Base-by-base conservation (phyloP, 1,140 invertebrate species). In the Drosophila novamexicana region DNA sequence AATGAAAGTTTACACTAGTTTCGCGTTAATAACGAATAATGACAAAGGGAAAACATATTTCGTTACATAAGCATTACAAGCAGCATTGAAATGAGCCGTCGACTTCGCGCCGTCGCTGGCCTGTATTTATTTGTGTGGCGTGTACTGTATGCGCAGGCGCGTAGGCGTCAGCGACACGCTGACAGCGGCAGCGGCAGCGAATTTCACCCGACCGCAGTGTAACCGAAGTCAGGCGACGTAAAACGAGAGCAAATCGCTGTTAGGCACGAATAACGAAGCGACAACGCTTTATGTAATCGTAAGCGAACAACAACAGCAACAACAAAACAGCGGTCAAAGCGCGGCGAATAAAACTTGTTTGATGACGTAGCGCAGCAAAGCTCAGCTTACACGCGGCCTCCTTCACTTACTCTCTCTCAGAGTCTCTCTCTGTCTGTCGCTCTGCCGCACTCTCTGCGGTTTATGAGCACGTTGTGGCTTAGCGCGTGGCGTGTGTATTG, bases 401-500 rank as follows among this genome's bases (percentile, higher is more conserved):
- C 16, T 22, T 36, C 59, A 5, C 50, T 63, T 67, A 32, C 39
- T 39, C 49, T 18, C 18, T 18, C 18, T 18, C 18, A 18, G 18
- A 14, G 14, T 58, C 52, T 54, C 63, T 61, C 37, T 10, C 53
- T 65, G 45, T 36, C 39, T 53, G 22, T 22, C 22, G 22, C 2
- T 22, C 2, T 22, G 22, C 22, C 14, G 8, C 45, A 12, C 59
- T 75, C 1, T 14, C 16, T 52, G 22, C 10, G 12, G 32, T 36
- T 76, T 47, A 52, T 37, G 22, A 63, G 82, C 82, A 85, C 76
- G 81, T 88, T 89, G 72, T 49, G 50, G 61, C 7, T 83, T 77
- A 89, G 81, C 84, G 79, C 84, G 80, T 89, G 83, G 71, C 61
- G 54, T 62, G 40, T 61, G 76, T 88, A 85, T 90, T 88, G 80